Percentiles rank a stretch among this genome's conserved stretches.
Conservation (phyloP, 2,888 invertebrate species). For the Alviniconcha strummeri region DNA sequence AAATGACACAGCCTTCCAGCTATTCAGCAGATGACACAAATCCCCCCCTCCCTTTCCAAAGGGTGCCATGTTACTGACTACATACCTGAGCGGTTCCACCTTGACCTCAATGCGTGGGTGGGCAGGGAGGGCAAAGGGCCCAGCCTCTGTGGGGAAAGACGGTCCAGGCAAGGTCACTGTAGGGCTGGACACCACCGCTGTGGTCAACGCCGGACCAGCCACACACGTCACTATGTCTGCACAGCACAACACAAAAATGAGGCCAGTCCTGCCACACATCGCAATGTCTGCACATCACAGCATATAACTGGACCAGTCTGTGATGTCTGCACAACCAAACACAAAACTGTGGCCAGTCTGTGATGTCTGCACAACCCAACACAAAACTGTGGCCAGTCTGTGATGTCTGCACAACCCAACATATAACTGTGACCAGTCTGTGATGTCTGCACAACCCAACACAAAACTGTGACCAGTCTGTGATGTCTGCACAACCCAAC, state of each 20-base stretch:
- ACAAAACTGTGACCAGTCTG: too few relatives aligned
- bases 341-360: too few relatives aligned
- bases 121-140: slow-evolving; percentile 37
- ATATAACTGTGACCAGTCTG: too few relatives aligned
- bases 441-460: too few relatives aligned
- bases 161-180: slow-evolving; percentile 32
- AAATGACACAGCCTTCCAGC: too few relatives aligned
- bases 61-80: background rate
- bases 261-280: background rate
- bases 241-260: too few relatives aligned
- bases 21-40: background rate
- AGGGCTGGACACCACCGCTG: slow-evolving; percentile 27
- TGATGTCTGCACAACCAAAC: too few relatives aligned
- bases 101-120: slow-evolving; percentile 44
- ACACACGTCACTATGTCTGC: slow-evolving; percentile 20
- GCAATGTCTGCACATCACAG: background rate
- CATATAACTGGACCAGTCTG: too few relatives aligned
- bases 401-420: too few relatives aligned
- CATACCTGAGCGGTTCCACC: slow-evolving; percentile 38
- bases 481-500: too few relatives aligned
- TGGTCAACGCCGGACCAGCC: slow-evolving; percentile 15
- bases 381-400: too few relatives aligned
- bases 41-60: background rate
- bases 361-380: too few relatives aligned
- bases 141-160: slow-evolving; percentile 5